phyloP scores from a whole-genome alignment of 2,797 vertebrate species.

The Typhlichthys subterraneus region DNA sequence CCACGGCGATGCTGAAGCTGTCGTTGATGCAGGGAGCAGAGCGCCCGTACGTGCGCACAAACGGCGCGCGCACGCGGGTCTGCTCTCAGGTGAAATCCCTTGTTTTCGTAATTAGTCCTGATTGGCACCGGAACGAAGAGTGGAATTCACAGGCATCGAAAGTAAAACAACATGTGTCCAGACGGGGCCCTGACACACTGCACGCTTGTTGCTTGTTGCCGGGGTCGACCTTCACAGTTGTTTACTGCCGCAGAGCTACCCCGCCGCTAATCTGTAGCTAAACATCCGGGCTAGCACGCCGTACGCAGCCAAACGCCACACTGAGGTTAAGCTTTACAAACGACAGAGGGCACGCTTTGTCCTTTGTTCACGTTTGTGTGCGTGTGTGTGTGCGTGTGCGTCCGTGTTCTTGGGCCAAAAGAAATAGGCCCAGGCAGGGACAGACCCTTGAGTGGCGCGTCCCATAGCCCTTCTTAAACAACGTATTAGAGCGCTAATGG shows the following conservation, averaged over 20 bases:
- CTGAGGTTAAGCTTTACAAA: conserved; percentile 50
- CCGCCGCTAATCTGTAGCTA: conserved; percentile 48
- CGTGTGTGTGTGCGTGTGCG: conserved; percentile 16
- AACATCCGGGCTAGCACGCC: conserved; percentile 28
- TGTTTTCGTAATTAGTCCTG: conserved; percentile 75
- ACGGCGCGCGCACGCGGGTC: conserved; percentile 46
- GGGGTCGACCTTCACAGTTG: conserved; percentile 48
- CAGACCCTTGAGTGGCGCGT: conserved; percentile 8
- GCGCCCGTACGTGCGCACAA: conserved; percentile 40
- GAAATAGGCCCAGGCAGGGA: conserved; percentile 22
- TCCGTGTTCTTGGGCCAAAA: conserved; percentile 21
- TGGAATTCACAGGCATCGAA: conserved; percentile 51
- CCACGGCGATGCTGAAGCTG: conserved; percentile 64
- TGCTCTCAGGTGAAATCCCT: conserved; percentile 72
- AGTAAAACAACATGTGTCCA: conserved; percentile 57
- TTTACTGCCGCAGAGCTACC: conserved; percentile 44
- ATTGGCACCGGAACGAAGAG: conserved; percentile 72
- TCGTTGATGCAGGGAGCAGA: conserved; percentile 60
- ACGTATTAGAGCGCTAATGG: conserved; percentile 54
- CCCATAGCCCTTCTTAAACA: conserved; percentile 39
- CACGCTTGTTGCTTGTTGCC: conserved; percentile 59
- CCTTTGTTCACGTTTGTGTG: conserved; percentile 14
- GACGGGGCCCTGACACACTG: conserved; percentile 63
- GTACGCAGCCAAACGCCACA: conserved; percentile 21
- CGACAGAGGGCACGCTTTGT: conserved; percentile 26